Conservation (phyloP, 1,140 invertebrate species). For the Drosophila tani region DNA sequence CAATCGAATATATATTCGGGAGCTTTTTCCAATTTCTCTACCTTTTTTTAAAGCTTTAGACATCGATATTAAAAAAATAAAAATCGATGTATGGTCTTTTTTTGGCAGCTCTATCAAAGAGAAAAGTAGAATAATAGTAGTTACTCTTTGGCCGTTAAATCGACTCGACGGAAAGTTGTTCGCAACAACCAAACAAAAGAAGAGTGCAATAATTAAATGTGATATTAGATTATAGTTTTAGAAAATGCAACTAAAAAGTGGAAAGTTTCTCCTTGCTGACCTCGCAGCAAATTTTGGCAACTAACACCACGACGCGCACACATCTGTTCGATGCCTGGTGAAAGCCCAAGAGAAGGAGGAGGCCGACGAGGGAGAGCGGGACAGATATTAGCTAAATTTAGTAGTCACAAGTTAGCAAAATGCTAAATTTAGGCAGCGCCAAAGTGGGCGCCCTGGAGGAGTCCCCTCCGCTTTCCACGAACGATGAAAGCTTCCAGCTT, state of each 20-base stretch:
- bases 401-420: conserved; percentile 37
- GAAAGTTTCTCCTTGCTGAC: conserved; percentile 17
- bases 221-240: conserved; percentile 33
- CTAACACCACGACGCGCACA: conserved; percentile 9
- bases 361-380: conserved; percentile 19
- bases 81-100: too few species aligned
- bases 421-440: conserved; percentile 75
- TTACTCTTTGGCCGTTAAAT: neutral
- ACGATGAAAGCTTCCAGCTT: conserved; percentile 46
- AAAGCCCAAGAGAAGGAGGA: conserved; percentile 42
- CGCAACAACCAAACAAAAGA: neutral
- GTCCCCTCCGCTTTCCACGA: conserved; percentile 9
- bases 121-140: too few species aligned
- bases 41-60: too few species aligned
- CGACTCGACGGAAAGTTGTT: conserved; percentile 4
- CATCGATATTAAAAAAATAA: too few species aligned
- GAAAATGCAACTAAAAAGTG: conserved; percentile 4
- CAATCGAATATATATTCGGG: too few species aligned
- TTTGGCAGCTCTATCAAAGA: too few species aligned
- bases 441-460: conserved; percentile 38
- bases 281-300: conserved; percentile 30
- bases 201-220: conserved; percentile 27
- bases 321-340: conserved; percentile 25
- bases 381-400: conserved; percentile 30
- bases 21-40: too few species aligned